A percentile compares a stretch with the other conserved stretches of the same genome.
Evolutionary conservation across 2,888 invertebrate genomes (phyloP).

Genomic region (Netelia melanura): DNA sequence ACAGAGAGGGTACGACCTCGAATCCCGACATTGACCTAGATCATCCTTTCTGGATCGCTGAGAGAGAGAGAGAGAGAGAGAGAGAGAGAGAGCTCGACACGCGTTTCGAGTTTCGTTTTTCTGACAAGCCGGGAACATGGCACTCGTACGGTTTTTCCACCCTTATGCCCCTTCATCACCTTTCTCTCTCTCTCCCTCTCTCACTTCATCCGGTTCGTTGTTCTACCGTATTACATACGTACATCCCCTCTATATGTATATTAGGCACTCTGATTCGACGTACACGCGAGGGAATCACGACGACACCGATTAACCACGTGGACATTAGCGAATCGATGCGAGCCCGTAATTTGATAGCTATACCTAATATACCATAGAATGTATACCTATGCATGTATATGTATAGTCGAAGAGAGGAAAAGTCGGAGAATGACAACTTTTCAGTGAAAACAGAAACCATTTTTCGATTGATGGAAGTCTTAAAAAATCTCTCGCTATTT

Average conservation of each 20-base stretch:
- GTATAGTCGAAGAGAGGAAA: not conserved
- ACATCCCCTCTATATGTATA: not conserved
- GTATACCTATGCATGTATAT: not conserved
- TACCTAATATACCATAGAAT: not conserved
- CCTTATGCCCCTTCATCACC: slow-evolving; percentile 4
- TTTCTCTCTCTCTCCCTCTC: not conserved
- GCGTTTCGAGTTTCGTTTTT: slow-evolving; percentile 48
- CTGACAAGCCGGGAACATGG: not conserved
- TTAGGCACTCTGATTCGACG: not conserved
- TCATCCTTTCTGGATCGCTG: slow-evolving; percentile 62
- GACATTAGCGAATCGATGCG: slow-evolving; percentile 15
- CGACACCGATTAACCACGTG: slow-evolving; percentile 5
- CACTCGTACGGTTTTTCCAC: slow-evolving; percentile 43
- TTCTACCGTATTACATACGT: slow-evolving; percentile 3
- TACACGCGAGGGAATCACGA: slow-evolving; percentile 28
- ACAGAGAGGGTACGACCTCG: slow-evolving; percentile 74
- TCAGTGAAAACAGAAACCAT: not conserved
- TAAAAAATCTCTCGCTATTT: too few relatives aligned
- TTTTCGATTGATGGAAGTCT: not conserved
- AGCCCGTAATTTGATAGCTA: slow-evolving; percentile 18
- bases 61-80: slow-evolving; percentile 35
- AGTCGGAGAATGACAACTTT: not conserved
- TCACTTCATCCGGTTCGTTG: slow-evolving; percentile 23
- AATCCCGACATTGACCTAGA: slow-evolving; percentile 82
- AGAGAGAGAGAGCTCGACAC: slow-evolving; percentile 43